Percentiles rank a stretch among this genome's conserved stretches.
Evolutionary conservation across 2,113 vertebrate genomes (phyloP).

Genomic region (Oryzias celebensis): DNA sequence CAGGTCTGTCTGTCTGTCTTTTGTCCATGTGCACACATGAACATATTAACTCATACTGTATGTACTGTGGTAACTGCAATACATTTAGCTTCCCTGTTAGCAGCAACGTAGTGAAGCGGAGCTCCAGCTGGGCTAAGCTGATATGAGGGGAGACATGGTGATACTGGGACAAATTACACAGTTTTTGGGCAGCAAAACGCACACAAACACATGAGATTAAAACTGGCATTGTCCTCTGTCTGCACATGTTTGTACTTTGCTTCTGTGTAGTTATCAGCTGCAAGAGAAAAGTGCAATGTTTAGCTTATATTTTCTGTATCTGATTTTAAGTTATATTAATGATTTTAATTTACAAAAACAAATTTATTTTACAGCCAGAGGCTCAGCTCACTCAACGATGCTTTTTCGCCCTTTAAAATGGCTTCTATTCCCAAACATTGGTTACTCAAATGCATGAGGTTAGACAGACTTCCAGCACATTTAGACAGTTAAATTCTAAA

Average conservation of each 20-base stretch:
- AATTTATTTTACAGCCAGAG: too few species aligned
- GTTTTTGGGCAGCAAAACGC: not conserved
- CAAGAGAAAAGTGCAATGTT: not conserved
- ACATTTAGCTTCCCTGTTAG: constrained; percentile 59
- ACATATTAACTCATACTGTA: constrained; percentile 61
- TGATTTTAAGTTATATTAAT: too few species aligned
- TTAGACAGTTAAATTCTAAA: too few species aligned
- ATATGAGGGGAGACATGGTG: constrained; percentile 49
- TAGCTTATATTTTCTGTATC: too few species aligned
- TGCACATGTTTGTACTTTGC: not conserved
- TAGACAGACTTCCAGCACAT: too few species aligned
- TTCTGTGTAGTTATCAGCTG: not conserved
- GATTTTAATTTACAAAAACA: too few species aligned
- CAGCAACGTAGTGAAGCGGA: constrained; percentile 63
- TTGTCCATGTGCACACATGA: constrained; percentile 1
- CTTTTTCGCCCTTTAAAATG: too few species aligned
- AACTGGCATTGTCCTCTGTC: constrained; percentile 23
- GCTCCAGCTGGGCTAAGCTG: constrained; percentile 70
- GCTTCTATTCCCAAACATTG: too few species aligned
- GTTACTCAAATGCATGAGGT: too few species aligned
- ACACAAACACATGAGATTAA: constrained; percentile 2
- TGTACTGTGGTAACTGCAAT: constrained; percentile 66
- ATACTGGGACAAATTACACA: constrained; percentile 21
- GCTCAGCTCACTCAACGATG: too few species aligned
- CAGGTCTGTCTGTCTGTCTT: constrained; percentile 24